Evolutionary conservation across 2,113 vertebrate genomes (phyloP), one percentile per base, ranked within the genome.

Genomic region (Colossoma macropomum): DNA sequence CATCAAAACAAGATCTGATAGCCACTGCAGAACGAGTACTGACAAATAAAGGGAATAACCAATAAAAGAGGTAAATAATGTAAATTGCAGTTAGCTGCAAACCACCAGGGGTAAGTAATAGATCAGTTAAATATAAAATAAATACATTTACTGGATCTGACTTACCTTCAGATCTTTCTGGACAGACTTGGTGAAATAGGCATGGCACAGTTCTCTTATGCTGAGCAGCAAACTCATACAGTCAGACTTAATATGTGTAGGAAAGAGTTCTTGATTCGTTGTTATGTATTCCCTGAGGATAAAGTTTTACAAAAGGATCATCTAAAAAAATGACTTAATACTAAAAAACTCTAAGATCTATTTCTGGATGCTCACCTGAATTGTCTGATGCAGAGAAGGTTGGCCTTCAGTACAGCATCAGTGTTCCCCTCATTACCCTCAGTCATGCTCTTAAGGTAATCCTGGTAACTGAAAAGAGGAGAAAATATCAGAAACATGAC

Each of bases 141-240:
- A 19, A 25, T 50, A 73, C 7, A 59, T 17, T 3, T 68, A 5
- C 3, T 84, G 23, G 3, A 69, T 77, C 17, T 28, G 23, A 45
- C 48, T 38, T 90, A 98, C 98, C 90, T 95, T 96, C 69, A 98
- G 91, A 34, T 41, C 2, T 0, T 9, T 50, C 59, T 95, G 94
- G 1, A 98, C 88, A 3, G 80, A 68, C 0, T 91, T 93, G 27
- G 96, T 90, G 60, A 99, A 90, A 21, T 86, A 88, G 0, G 75
- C 23, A 8, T 95, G 94, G 23, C 93, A 93, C 0, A 54, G 86
- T 11, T 83, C 84, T 79, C 93, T 94, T 77, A 97, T 92, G 21
- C 92, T 89, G 0, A 13, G 0, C 0, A 99, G 87, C 5, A 90
- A 62, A 7, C 16, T 48, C 82, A 96, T 73, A 82, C 90, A 92